These are phyloP conservation scores for Toxotes jaculatrix DNA, from an alignment of 2,113 vertebrate species.

Conservation along the genomic window DNA sequence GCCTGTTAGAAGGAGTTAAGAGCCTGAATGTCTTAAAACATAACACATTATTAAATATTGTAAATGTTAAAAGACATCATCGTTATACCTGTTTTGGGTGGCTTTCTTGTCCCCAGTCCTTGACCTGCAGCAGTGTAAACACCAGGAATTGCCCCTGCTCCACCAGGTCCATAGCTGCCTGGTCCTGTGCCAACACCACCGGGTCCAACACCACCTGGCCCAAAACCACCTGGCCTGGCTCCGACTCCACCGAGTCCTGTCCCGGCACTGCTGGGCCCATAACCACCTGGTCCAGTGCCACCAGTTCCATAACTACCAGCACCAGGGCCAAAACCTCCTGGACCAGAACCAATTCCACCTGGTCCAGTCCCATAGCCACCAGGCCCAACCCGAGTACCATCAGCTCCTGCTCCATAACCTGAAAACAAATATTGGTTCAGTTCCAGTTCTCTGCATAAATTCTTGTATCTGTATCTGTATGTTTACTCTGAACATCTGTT, in stretches of 20 bases:
- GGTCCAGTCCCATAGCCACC: slow-evolving; percentile 60
- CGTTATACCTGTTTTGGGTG: slow-evolving; percentile 69
- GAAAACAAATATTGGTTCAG: slow-evolving; percentile 26
- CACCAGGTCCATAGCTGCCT: slow-evolving; percentile 62
- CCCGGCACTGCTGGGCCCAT: slow-evolving; percentile 1
- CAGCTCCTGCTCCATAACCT: slow-evolving; percentile 72
- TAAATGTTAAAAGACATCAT: background rate
- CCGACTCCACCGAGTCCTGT: slow-evolving; percentile 26
- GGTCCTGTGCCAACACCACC: slow-evolving; percentile 30
- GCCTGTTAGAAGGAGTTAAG: slow-evolving; percentile 37
- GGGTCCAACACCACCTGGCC: slow-evolving; percentile 62
- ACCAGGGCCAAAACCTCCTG: slow-evolving; percentile 55
- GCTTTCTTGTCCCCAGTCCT: slow-evolving; percentile 63
- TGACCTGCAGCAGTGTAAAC: slow-evolving; percentile 56
- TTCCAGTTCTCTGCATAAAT: background rate
- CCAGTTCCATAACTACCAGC: slow-evolving; percentile 54
- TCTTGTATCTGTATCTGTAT: background rate
- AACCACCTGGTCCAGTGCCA: slow-evolving; percentile 53
- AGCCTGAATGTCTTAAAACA: background rate
- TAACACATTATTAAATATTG: background rate
- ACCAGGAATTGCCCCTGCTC: slow-evolving; percentile 47
- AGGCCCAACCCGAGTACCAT: slow-evolving; percentile 53
- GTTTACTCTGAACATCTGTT: slow-evolving; percentile 16
- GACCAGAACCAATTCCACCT: slow-evolving; percentile 46
- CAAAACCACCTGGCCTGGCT: background rate